These are phyloP conservation scores for Stichopus horrens DNA, from an alignment of 53 echinoderm and acorn worm genomes.

Conservation along the genomic window DNA sequence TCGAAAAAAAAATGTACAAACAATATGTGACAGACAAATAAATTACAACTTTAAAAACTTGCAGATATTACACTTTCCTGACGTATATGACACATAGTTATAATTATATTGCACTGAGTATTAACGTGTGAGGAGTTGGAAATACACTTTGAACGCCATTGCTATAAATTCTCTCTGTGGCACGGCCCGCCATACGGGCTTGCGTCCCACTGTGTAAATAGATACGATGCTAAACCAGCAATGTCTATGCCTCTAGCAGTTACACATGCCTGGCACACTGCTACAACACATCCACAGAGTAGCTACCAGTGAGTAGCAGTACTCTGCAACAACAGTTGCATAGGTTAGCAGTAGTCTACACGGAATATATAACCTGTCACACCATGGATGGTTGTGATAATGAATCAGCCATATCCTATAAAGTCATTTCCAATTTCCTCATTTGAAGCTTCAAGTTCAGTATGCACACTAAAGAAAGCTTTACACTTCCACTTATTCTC, in stretches of 20 bases:
- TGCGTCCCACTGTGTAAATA: not conserved
- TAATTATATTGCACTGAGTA: slow-evolving; percentile 32
- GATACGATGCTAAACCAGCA: too few species aligned
- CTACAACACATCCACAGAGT: too few species aligned
- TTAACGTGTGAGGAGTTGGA: not conserved
- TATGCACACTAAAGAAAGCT: too few species aligned
- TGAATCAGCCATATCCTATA: not conserved
- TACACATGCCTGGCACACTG: too few species aligned
- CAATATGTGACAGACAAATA: slow-evolving; percentile 11
- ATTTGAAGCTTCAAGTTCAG: not conserved
- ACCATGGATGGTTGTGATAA: too few species aligned
- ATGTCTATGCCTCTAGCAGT: too few species aligned
- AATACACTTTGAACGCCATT: not conserved
- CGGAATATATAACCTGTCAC: too few species aligned
- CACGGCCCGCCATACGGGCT: not conserved
- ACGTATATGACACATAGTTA: not conserved
- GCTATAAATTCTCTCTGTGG: not conserved
- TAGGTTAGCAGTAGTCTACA: too few species aligned
- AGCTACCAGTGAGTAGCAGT: too few species aligned
- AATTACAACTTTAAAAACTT: slow-evolving; percentile 5
- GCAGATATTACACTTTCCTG: slow-evolving; percentile 39
- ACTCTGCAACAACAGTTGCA: too few species aligned
- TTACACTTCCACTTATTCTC: not conserved
- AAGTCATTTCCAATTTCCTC: slow-evolving; percentile 8
- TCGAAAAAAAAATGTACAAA: slow-evolving; percentile 6